Base-by-base conservation (phyloP, 2,888 invertebrate species). In the Idaea straminata region DNA sequence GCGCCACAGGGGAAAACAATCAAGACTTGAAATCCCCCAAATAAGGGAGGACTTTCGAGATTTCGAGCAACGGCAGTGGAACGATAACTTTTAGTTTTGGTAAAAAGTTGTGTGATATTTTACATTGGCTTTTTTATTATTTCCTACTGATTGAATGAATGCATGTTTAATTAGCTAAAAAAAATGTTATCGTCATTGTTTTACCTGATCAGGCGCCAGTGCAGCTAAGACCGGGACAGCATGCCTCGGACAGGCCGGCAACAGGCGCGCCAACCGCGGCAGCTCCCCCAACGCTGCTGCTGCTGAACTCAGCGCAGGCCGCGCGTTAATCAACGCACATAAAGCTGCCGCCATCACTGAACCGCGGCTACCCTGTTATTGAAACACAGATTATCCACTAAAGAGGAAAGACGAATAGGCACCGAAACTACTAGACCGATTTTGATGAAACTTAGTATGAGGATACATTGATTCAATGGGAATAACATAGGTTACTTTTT, bases 241-340 rank as follows among this genome's bases (percentile, higher is more conserved):
- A 66, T 96, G 95, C 80, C 95, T 95, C 66, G 98, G 97, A 72
- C 97, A 93, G 61, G 94, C 85, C 58, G 95, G 93, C 94, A 98
- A 95, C 82, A 97, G 95, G 64, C 95, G 93, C 77, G 96, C 95
- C 25, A 97, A 88, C 65, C 96, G 95, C 66, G 97, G 97, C 87
- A 98, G 95, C 84, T 98, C 97, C 13, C 98, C 98, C 85, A 98
- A 94, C 58, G 97, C 95, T 36, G 98, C 98, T 77, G 98, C 95
- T 75, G 96, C 94, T 86, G 99, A 99, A 57, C 97, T 95, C 69
- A 99, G 94, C 79, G 95, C 95, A 2, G 98, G 97, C 85, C 99
- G 98, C 35, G 97, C 95, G 75, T 96, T 95, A 63, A 99, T 91
- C 64, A 99, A 92, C 77, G 96, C 96, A 60, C 97, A 96, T 62